These are phyloP conservation scores for Promerops cafer DNA, from an alignment of 2,113 vertebrate genomes.

Conservation along the genomic window DNA sequence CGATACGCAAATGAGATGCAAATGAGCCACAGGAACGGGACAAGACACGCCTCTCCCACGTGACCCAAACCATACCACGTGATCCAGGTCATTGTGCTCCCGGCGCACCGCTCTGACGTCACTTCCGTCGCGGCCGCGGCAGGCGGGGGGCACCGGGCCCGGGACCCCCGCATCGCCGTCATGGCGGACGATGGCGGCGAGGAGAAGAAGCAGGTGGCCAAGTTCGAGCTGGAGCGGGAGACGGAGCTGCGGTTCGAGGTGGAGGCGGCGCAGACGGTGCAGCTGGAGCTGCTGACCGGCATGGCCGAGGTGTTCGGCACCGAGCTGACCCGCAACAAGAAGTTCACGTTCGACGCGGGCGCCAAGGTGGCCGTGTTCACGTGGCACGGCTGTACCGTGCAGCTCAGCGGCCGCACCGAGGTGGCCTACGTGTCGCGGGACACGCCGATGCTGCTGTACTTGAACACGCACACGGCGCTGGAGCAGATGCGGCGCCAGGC, in stretches of 20 bases:
- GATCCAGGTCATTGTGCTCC: accelerated
- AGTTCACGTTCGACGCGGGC: conserved; percentile 90
- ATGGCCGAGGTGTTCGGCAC: conserved; percentile 95
- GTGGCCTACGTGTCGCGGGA: conserved; percentile 95
- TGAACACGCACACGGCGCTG: conserved; percentile 93
- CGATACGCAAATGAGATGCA: not conserved
- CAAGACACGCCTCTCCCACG: not conserved
- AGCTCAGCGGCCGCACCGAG: conserved; percentile 90
- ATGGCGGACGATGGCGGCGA: conserved; percentile 71
- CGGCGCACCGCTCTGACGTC: not conserved
- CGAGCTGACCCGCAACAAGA: conserved; percentile 94
- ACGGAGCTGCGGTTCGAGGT: conserved; percentile 97
- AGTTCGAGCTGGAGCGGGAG: conserved; percentile 93
- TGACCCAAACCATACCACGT: accelerated
- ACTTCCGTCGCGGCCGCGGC: not conserved
- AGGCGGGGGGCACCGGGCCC: no score
- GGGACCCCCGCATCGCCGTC: not conserved
- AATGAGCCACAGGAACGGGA: accelerated
- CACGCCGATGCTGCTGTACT: conserved; percentile 94
- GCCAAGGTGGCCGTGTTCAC: conserved; percentile 96
- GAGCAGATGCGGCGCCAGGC: conserved; percentile 98
- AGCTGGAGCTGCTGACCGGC: conserved; percentile 88
- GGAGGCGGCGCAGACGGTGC: conserved; percentile 86
- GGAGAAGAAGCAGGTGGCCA: conserved; percentile 82
- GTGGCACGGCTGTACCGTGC: conserved; percentile 94